These are phyloP conservation scores for Chymomyza procnemis DNA, from an alignment of 2,888 invertebrate species.

Conservation along the genomic window DNA sequence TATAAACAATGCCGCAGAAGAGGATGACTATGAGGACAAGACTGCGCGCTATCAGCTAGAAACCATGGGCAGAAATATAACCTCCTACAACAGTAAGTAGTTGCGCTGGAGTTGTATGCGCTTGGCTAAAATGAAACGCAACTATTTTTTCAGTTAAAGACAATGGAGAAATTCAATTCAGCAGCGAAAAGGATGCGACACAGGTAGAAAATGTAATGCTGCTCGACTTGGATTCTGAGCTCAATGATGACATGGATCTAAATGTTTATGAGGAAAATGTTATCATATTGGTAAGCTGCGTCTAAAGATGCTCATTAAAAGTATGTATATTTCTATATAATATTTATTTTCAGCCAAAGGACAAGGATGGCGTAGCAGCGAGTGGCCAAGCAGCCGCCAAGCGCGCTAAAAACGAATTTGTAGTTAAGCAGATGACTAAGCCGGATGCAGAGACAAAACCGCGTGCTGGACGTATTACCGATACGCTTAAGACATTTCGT, in stretches of 20 bases:
- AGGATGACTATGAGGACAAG: slow-evolving; percentile 7
- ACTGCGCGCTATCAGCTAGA: slow-evolving; percentile 32
- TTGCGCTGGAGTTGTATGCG: not conserved
- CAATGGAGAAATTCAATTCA: slow-evolving; percentile 73
- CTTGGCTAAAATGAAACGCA: no score
- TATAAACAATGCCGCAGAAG: slow-evolving; percentile 33
- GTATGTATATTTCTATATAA: no score
- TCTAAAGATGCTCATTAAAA: no score
- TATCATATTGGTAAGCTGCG: slow-evolving; percentile 78
- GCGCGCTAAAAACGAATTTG: slow-evolving; percentile 27
- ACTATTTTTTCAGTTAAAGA: slow-evolving; percentile 65
- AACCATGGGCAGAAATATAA: slow-evolving; percentile 32
- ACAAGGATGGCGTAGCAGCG: not conserved
- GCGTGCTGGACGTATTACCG: slow-evolving; percentile 47
- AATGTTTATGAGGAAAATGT: slow-evolving; percentile 78
- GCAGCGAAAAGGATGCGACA: slow-evolving; percentile 42
- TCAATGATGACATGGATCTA: slow-evolving; percentile 46
- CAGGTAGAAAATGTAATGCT: slow-evolving; percentile 59
- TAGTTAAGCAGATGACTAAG: slow-evolving; percentile 23
- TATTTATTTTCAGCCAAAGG: not conserved
- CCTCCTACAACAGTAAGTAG: slow-evolving; percentile 59
- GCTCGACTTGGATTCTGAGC: slow-evolving; percentile 50
- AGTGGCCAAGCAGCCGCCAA: not conserved
- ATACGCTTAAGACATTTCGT: slow-evolving; percentile 80
- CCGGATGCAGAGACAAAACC: not conserved